Evolutionary conservation across 2,113 vertebrate species (phyloP), one percentile per base, ranked within the genome.

Genomic region (Cisticola juncidis): DNA sequence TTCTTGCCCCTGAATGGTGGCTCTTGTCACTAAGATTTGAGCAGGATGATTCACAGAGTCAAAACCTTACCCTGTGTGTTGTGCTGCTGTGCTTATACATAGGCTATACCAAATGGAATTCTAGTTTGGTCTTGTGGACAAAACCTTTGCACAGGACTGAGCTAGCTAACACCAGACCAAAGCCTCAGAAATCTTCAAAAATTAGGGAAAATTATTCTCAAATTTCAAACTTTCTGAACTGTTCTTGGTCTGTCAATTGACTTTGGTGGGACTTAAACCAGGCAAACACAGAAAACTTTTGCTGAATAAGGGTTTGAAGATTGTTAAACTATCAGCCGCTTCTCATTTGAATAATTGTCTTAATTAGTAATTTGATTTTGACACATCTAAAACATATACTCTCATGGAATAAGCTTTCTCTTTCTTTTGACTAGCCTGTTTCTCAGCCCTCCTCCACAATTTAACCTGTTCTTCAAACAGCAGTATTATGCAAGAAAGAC

Each of bases 351-450:
- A 87, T 69, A 91, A 65, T 76, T 95, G 78, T 96, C 77, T 14
- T 92, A 95, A 93, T 97, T 96, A 78, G 85, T 80, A 24, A 64
- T 70, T 53, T 86, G 76, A 56, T 96, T 95, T 94, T 97, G 87
- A 62, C 88, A 96, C 71, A 60, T 91, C 60, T 90, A 77, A 81
- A 86, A 91, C 78, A 47, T 47, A 48, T 82, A 69, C 58, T 76
- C 65, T 42, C n/a, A 81, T 9, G 3, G 8, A 84, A 38, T 78
- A 90, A 60, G 33, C 47, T 56, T 92, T 91, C 58, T 72, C 40
- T 88, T 89, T 86, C 33, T 85, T 94, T n/a, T 68, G n/a, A 90
- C 26, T 81, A 45, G 50, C 40, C 28, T 62, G 24, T 47, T 91
- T 79, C 79, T 87, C 50, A 87, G 48, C 70, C 51, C 40, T 93